A percentile compares a stretch with the other conserved stretches of the same genome.
Conservation (phyloP, 1,140 invertebrate genomes). For the Heliconius melpomene region DNA sequence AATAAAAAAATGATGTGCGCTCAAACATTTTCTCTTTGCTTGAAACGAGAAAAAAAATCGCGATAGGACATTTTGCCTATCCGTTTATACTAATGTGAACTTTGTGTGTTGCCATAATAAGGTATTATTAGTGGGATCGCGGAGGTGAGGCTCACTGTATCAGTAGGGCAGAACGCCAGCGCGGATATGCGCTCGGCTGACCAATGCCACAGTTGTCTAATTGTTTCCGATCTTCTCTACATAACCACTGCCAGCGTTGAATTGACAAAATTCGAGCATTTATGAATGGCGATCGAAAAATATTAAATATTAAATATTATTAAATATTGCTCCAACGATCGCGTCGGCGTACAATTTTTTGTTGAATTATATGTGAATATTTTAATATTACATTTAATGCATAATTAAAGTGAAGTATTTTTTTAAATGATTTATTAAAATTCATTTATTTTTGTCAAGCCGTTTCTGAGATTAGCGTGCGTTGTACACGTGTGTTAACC, state of each 20-base stretch:
- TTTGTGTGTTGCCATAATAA: slow-evolving; percentile 11
- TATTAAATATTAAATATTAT: no score
- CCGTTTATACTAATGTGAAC: slow-evolving; percentile 14
- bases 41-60: slow-evolving; percentile 35
- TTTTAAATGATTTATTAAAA: no score
- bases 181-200: slow-evolving; percentile 75
- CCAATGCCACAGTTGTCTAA: slow-evolving; percentile 77
- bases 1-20: slow-evolving; percentile 26
- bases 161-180: slow-evolving; percentile 58
- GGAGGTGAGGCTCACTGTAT: slow-evolving; percentile 41
- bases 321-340: slow-evolving; percentile 50
- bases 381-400: neutral
- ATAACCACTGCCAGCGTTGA: slow-evolving; percentile 63
- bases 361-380: neutral
- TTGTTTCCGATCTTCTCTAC: slow-evolving; percentile 78
- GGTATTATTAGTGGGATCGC: neutral
- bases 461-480: no score
- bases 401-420: no score
- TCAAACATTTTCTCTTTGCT: slow-evolving; percentile 31
- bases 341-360: neutral
- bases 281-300: slow-evolving; percentile 61
- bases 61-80: slow-evolving; percentile 11
- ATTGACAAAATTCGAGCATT: slow-evolving; percentile 71
- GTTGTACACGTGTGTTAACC: no score
- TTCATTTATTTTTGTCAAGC: no score